Evolutionary conservation across 2,113 vertebrate genomes (phyloP).

Genomic region (Nerophis ophidion): DNA sequence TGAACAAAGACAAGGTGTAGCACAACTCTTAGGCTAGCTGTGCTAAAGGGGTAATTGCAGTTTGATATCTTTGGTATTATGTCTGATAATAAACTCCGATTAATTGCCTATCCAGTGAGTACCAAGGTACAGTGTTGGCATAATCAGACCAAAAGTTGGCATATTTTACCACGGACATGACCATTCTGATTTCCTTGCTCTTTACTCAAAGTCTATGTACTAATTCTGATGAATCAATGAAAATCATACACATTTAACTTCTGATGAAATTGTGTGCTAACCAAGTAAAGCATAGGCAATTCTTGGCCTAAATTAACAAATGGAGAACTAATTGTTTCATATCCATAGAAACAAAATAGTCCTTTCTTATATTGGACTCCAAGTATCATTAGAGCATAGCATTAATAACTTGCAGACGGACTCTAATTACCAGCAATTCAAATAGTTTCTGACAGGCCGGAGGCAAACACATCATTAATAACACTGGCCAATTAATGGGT

Average conservation of each 20-base stretch:
- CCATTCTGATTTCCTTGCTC: slow-evolving; percentile 10
- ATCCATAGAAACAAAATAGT: slow-evolving; percentile 10
- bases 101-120: slow-evolving; percentile 19
- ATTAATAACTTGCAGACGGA: slow-evolving; percentile 33
- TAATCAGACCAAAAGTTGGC: slow-evolving; percentile 12
- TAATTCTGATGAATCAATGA: not conserved
- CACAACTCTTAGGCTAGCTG: too few species aligned
- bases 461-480: slow-evolving; percentile 26
- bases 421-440: slow-evolving; percentile 31
- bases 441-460: slow-evolving; percentile 10
- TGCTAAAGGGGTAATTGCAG: not conserved
- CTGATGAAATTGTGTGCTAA: not conserved
- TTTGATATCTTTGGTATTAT: slow-evolving; percentile 1
- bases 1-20: too few species aligned
- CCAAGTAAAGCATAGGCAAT: not conserved
- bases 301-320: not conserved
- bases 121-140: slow-evolving; percentile 19
- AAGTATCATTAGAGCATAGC: slow-evolving; percentile 19
- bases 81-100: slow-evolving; percentile 24
- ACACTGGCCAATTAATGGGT: slow-evolving; percentile 4
- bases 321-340: not conserved
- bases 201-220: slow-evolving; percentile 3
- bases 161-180: not conserved
- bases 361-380: slow-evolving; percentile 1
- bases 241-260: not conserved